phyloP scores from a whole-genome alignment of 2,113 vertebrate genomes.

The Ibidorhyncha struthersii region DNA sequence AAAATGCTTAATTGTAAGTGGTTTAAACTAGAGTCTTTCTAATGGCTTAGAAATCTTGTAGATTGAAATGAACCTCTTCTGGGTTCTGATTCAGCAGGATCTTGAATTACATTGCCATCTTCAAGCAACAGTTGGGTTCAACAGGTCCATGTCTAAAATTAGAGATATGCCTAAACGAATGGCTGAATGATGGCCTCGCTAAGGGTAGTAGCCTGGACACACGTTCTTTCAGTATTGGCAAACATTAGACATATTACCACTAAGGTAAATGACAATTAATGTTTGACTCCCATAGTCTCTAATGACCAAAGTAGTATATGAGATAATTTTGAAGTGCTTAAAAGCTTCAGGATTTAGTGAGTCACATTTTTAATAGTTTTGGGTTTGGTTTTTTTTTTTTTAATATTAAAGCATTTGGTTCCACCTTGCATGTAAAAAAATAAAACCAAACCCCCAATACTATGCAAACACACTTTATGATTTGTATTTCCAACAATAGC shows the following conservation, averaged over 20 bases:
- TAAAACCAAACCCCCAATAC: neutral
- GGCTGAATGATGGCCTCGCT: neutral
- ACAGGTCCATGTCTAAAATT: neutral
- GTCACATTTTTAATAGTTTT: neutral
- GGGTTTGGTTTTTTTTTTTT: neutral
- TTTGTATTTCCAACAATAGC: neutral
- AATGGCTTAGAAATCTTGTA: neutral
- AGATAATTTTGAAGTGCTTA: neutral
- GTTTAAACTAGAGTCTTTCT: neutral
- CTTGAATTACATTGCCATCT: neutral
- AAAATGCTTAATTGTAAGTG: neutral
- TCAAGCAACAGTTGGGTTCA: neutral
- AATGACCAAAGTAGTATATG: neutral
- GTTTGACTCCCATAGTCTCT: neutral
- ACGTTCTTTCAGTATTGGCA: neutral
- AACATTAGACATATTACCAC: neutral
- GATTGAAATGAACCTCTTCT: neutral
- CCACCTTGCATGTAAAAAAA: neutral
- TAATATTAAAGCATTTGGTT: neutral
- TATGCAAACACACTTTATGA: neutral
- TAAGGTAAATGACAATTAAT: neutral
- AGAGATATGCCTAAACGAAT: neutral
- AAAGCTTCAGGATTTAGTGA: neutral
- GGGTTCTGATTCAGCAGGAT: neutral
- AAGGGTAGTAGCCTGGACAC: neutral